phyloP scores from a whole-genome alignment of 2,113 vertebrate genomes.

The Chionomys nivalis region DNA sequence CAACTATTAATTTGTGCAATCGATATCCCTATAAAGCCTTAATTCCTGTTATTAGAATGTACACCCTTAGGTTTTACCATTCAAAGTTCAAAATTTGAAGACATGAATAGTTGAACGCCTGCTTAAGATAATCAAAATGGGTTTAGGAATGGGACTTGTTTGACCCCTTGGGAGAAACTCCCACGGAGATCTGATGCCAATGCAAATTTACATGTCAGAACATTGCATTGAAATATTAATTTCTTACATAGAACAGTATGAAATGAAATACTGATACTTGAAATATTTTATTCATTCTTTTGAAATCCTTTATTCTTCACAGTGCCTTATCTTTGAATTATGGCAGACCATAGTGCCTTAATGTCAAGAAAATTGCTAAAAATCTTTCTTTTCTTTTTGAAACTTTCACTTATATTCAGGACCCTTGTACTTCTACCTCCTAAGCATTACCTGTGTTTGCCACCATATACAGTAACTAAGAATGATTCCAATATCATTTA shows the following conservation, averaged over 20 bases:
- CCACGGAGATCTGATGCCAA: not conserved
- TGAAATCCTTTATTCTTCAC: not conserved
- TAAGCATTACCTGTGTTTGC: fast-evolving
- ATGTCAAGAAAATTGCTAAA: not conserved
- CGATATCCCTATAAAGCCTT: not conserved
- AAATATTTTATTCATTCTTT: not conserved
- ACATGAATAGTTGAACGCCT: not conserved
- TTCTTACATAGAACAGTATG: not conserved
- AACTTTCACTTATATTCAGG: not conserved
- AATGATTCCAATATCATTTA: not conserved
- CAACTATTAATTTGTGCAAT: not conserved
- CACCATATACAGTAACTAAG: not conserved
- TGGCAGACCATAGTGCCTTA: not conserved
- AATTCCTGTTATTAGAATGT: constrained; percentile 3
- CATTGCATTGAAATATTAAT: constrained; percentile 11
- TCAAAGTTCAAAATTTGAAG: constrained; percentile 19
- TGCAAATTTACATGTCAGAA: not conserved
- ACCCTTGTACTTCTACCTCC: not conserved
- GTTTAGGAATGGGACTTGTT: not conserved
- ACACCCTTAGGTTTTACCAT: not conserved
- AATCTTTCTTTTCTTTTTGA: not conserved
- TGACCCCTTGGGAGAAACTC: not conserved
- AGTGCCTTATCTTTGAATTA: constrained; percentile 10
- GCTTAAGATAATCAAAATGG: not conserved
- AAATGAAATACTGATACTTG: constrained; percentile 34